phyloP scores from a whole-genome alignment of 2,113 vertebrate genomes.

The Corythaixoides concolor region DNA sequence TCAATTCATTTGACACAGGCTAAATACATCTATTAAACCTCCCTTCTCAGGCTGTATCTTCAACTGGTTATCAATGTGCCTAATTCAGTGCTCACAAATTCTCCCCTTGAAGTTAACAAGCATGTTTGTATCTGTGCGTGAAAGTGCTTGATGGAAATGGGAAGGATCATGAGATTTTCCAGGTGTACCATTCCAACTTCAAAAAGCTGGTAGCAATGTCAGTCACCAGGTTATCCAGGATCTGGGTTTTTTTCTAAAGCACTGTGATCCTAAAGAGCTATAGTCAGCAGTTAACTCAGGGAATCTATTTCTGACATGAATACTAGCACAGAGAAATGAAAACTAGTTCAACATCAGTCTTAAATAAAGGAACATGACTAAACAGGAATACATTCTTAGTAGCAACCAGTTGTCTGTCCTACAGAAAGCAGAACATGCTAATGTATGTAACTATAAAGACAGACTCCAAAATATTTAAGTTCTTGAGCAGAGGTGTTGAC shows the following conservation, averaged over 20 bases:
- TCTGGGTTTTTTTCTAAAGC: not conserved
- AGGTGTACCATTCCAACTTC: not conserved
- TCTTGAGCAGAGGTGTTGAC: conserved; percentile 67
- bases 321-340: not conserved
- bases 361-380: conserved; percentile 61
- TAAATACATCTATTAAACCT: not conserved
- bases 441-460: conserved; percentile 58
- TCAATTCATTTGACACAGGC: not conserved
- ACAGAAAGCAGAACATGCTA: conserved; percentile 61
- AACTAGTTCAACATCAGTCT: not conserved
- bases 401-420: conserved; percentile 56
- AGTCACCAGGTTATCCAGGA: not conserved
- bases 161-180: not conserved
- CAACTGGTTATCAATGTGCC: not conserved
- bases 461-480: conserved; percentile 65
- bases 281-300: not conserved
- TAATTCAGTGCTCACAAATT: not conserved
- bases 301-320: conserved; percentile 9
- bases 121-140: fast-evolving
- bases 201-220: not conserved
- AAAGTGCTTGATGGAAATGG: not conserved
- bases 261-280: not conserved
- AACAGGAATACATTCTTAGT: conserved; percentile 61
- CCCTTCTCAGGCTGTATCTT: not conserved
- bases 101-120: not conserved